phyloP scores from a whole-genome alignment of 1,140 invertebrate species.

The Cherax quadricarinatus region DNA sequence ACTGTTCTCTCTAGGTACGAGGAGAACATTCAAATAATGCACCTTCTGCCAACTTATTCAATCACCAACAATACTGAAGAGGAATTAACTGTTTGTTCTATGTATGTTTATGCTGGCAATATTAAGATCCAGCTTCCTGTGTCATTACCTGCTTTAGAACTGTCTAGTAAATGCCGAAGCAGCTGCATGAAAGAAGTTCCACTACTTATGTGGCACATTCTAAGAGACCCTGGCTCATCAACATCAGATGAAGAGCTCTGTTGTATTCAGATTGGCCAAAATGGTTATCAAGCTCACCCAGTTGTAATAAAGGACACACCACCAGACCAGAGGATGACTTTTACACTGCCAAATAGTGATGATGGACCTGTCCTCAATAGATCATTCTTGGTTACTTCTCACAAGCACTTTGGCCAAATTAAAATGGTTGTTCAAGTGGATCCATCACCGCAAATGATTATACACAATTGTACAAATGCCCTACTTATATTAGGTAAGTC shows the following conservation, averaged over 20 bases:
- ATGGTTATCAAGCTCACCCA: slow-evolving; percentile 62
- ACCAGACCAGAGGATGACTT: slow-evolving; percentile 58
- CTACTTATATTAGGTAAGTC: slow-evolving; percentile 62
- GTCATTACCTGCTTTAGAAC: slow-evolving; percentile 27
- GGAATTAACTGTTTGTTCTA: slow-evolving; percentile 52
- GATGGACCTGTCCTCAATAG: slow-evolving; percentile 65
- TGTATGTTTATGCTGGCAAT: slow-evolving; percentile 55
- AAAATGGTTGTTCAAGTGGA: slow-evolving; percentile 81
- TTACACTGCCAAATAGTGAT: slow-evolving; percentile 60
- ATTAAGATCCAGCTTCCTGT: slow-evolving; percentile 60
- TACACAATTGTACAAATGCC: slow-evolving; percentile 78
- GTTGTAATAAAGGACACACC: slow-evolving; percentile 72
- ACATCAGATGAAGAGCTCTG: slow-evolving; percentile 54
- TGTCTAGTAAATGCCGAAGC: slow-evolving; percentile 18
- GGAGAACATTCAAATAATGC: slow-evolving; percentile 72
- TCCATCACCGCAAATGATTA: slow-evolving; percentile 79
- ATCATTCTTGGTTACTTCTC: slow-evolving; percentile 74
- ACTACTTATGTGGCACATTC: slow-evolving; percentile 69
- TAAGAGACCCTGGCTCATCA: slow-evolving; percentile 55
- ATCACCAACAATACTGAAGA: slow-evolving; percentile 70
- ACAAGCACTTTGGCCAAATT: slow-evolving; percentile 78
- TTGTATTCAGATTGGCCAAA: slow-evolving; percentile 62
- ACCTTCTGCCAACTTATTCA: slow-evolving; percentile 71
- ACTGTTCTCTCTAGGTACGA: slow-evolving; percentile 71
- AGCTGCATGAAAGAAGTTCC: slow-evolving; percentile 50